Base-by-base conservation (phyloP, 1,140 invertebrate genomes). In the Druon quercuslanigerum region DNA sequence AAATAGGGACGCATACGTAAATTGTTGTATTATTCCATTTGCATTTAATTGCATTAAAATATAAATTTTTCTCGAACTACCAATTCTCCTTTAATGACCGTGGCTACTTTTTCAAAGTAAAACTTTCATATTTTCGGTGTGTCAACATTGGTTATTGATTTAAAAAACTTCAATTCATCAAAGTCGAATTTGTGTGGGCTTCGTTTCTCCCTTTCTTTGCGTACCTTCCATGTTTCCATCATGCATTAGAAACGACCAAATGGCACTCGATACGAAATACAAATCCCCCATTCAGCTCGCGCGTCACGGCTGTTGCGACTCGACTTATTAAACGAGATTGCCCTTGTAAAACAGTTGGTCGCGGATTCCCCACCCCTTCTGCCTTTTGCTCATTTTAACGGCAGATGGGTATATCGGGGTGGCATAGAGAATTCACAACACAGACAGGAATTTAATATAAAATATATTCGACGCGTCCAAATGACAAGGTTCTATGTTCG, bases 271-370 rank as follows among this genome's bases (percentile, higher is more conserved):
- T 52, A 71, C 60, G 60, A 72, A 76, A 51, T n/a, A 71, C 70
- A 46, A 72, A 72, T 52, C 52, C 50, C 20, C 50, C 50, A 17
- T 46, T 70, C 50, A 25, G 17, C 57, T 50, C 57, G 14, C 78
- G 50, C 74, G 72, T 71, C 74, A 70, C 57, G 54, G 82, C 74
- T 79, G 82, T 79, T 78, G 74, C 73, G 75, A 75, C 71, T 72
- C 79, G 80, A 80, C 77, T 79, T 82, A 78, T 83, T 79, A 82
- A 75, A 82, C 72, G 81, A 82, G 81, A 84, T 84, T 84, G 78
- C 81, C 79, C 81, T 83, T 82, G 80, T 82, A 85, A 85, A 83
- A 84, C 84, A 85, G 84, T 84, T 82, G 82, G 77, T 40, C 60
- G 80, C 75, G 76, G 79, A 78, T 81, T 79, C 60, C 72, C 76